Evolutionary conservation across 2,888 invertebrate genomes (phyloP).

Genomic region (Lepidonotus clava): DNA sequence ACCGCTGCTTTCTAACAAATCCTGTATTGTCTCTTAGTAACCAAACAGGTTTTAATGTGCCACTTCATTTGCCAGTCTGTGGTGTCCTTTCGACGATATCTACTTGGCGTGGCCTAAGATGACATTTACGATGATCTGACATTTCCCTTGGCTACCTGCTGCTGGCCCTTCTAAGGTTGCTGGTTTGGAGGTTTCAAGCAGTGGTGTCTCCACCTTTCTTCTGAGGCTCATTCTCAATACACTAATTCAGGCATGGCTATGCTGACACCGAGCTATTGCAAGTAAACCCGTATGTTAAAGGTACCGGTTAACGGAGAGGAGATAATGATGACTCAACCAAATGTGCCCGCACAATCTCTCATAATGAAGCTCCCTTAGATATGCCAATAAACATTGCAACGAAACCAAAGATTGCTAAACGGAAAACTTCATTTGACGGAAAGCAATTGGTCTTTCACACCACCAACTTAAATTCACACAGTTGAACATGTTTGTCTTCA

Average conservation of each 20-base stretch:
- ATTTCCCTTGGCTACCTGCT: background rate
- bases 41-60: background rate
- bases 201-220: background rate
- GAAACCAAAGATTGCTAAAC: background rate
- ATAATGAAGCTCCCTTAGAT: background rate
- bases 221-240: background rate
- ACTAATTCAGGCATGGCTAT: background rate
- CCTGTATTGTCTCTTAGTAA: too few relatives aligned
- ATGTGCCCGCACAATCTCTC: background rate
- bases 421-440: background rate
- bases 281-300: slow-evolving; percentile 27
- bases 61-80: background rate
- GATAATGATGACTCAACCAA: slow-evolving; percentile 33
- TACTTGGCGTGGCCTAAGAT: slow-evolving; percentile 9
- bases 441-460: too few relatives aligned
- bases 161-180: background rate
- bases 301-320: background rate
- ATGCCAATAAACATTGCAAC: background rate
- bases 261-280: slow-evolving; percentile 1
- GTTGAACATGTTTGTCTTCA: too few relatives aligned
- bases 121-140: background rate
- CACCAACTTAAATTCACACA: too few relatives aligned
- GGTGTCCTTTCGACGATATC: background rate
- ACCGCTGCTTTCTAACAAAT: too few relatives aligned
- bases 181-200: slow-evolving; percentile 21